phyloP scores from a whole-genome alignment of 2,113 vertebrate genomes.

The Oryzias celebensis region DNA sequence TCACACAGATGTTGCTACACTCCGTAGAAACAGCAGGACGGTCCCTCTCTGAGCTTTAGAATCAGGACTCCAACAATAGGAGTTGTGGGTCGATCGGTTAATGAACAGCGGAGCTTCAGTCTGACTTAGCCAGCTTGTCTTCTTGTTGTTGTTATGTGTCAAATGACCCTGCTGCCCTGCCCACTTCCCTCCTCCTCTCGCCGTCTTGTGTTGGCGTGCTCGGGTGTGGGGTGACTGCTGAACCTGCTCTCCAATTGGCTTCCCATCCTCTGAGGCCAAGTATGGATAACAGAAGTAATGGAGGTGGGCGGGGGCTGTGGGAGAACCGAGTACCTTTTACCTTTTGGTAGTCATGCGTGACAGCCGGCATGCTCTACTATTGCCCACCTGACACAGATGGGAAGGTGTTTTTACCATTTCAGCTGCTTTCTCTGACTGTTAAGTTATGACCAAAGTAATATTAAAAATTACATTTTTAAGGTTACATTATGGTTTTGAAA shows the following conservation, averaged over 20 bases:
- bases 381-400: constrained; percentile 34
- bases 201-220: constrained; percentile 39
- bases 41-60: not conserved
- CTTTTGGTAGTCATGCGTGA: constrained; percentile 75
- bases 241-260: constrained; percentile 78
- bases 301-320: constrained; percentile 36
- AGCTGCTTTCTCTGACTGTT: not conserved
- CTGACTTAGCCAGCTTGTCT: constrained; percentile 9
- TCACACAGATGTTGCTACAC: not conserved
- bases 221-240: constrained; percentile 78
- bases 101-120: constrained; percentile 11
- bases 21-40: constrained; percentile 4
- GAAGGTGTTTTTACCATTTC: not conserved
- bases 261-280: constrained; percentile 68
- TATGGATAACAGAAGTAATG: constrained; percentile 71
- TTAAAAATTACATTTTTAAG: too few relatives aligned
- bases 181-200: not conserved
- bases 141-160: constrained; percentile 51
- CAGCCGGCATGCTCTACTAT: constrained; percentile 34
- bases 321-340: constrained; percentile 85
- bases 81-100: constrained; percentile 9
- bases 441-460: not conserved
- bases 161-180: constrained; percentile 43
- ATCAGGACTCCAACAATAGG: constrained; percentile 28
- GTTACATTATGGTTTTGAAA: too few relatives aligned